These are phyloP conservation scores for Ditula angustiorana DNA, from an alignment of 2,888 invertebrate species.

Conservation along the genomic window DNA sequence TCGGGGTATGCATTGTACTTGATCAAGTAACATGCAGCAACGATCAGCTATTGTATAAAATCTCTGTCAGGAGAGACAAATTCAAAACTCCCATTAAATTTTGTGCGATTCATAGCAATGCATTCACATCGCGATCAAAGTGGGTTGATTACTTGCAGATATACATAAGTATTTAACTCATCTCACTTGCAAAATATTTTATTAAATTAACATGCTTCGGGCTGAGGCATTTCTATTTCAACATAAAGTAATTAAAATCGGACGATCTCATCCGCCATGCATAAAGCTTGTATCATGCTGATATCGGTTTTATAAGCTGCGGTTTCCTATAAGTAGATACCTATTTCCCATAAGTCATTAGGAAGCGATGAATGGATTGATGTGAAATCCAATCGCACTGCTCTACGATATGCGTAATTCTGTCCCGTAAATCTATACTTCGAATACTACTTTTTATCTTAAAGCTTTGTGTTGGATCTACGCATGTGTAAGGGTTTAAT, in stretches of 20 bases:
- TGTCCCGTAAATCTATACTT: neutral
- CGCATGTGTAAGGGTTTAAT: slow-evolving; percentile 11
- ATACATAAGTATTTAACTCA: slow-evolving; percentile 47
- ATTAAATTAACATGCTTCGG: slow-evolving; percentile 80
- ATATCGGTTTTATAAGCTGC: slow-evolving; percentile 63
- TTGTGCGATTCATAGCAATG: slow-evolving; percentile 66
- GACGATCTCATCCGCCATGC: slow-evolving; percentile 82
- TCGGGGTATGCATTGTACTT: slow-evolving; percentile 72
- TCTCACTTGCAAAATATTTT: slow-evolving; percentile 65
- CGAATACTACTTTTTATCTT: neutral
- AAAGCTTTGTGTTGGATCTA: slow-evolving; percentile 21
- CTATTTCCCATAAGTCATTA: slow-evolving; percentile 12
- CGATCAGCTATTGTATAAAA: slow-evolving; percentile 67
- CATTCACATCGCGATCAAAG: slow-evolving; percentile 59
- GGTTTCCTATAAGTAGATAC: slow-evolving; percentile 41
- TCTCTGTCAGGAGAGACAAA: slow-evolving; percentile 60
- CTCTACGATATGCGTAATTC: slow-evolving; percentile 11
- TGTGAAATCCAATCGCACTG: slow-evolving; percentile 15
- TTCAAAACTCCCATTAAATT: slow-evolving; percentile 58
- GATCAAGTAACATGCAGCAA: slow-evolving; percentile 79
- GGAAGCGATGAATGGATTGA: slow-evolving; percentile 22
- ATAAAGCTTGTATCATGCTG: slow-evolving; percentile 83
- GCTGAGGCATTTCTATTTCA: slow-evolving; percentile 82
- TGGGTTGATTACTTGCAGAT: slow-evolving; percentile 46
- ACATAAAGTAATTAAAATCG: slow-evolving; percentile 79